Conservation (phyloP, 2,797 vertebrate species). For the Pseudochromis fuscus region DNA sequence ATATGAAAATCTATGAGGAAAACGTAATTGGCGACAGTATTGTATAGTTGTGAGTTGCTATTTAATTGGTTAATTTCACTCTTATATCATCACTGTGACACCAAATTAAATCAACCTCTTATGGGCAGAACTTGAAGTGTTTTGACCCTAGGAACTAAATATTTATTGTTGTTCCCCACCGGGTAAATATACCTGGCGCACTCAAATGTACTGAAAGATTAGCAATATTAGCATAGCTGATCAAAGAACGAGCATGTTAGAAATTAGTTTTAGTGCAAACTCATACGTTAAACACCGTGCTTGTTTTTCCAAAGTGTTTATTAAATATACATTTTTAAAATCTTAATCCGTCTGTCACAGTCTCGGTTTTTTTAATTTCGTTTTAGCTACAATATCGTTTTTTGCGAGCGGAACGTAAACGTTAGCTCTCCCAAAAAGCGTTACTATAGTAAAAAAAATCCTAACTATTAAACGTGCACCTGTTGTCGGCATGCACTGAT, state of each 20-base stretch:
- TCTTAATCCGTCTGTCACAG: neutral
- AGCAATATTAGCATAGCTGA: slow-evolving; percentile 57
- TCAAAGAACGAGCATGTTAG: neutral
- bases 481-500: neutral
- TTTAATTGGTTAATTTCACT: fast-evolving
- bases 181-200: slow-evolving; percentile 37
- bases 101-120: fast-evolving
- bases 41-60: fast-evolving
- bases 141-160: slow-evolving; percentile 35
- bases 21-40: fast-evolving
- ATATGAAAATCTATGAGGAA: too few species aligned
- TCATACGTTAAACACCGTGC: neutral
- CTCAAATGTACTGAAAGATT: neutral
- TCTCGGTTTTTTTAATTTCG: slow-evolving; percentile 5
- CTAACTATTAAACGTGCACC: neutral
- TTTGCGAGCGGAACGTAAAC: slow-evolving; percentile 17
- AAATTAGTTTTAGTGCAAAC: neutral
- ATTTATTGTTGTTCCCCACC: slow-evolving; percentile 37
- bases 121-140: fast-evolving
- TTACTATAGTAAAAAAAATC: neutral
- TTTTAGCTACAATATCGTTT: neutral
- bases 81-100: neutral
- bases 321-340: slow-evolving; percentile 11
- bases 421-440: slow-evolving; percentile 18
- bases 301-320: slow-evolving; percentile 1